These are phyloP conservation scores for Dolichoris vasculosae DNA, from an alignment of 1,140 invertebrate species.

Conservation along the genomic window DNA sequence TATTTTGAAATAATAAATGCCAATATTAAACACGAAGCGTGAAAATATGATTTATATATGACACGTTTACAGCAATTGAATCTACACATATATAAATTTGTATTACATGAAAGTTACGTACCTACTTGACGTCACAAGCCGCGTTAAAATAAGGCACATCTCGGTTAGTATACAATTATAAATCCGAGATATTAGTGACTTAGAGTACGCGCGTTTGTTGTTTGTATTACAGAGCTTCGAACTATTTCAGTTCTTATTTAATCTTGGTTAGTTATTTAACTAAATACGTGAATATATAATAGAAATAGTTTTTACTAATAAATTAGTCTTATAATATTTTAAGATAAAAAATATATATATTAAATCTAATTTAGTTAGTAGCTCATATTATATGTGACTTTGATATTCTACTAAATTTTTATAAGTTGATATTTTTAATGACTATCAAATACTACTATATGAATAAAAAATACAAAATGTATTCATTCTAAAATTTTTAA, in stretches of 20 bases:
- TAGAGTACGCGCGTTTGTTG: conserved; percentile 62
- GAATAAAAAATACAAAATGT: conserved; percentile 21
- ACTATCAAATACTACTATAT: conserved; percentile 10
- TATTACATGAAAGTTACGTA: conserved; percentile 67
- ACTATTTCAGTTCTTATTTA: conserved; percentile 3
- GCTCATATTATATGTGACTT: not conserved
- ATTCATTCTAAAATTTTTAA: no score
- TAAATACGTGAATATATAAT: not conserved
- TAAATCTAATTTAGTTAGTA: not conserved
- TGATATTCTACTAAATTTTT: conserved; percentile 38
- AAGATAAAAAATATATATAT: not conserved
- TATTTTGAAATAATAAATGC: no score
- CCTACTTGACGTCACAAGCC: conserved; percentile 76
- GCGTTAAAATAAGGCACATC: conserved; percentile 75
- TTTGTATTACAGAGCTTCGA: conserved; percentile 10
- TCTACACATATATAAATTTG: conserved; percentile 39
- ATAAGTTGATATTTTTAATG: not conserved
- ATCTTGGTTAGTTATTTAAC: not conserved
- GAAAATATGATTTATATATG: conserved; percentile 14
- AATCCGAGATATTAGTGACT: conserved; percentile 64
- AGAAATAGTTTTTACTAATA: not conserved
- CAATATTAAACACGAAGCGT: not conserved
- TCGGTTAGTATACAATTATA: conserved; percentile 72
- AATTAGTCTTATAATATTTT: not conserved
- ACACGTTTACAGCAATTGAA: conserved; percentile 32